Evolutionary conservation across 2,888 invertebrate species (phyloP).

Genomic region (Lagria hirta): DNA sequence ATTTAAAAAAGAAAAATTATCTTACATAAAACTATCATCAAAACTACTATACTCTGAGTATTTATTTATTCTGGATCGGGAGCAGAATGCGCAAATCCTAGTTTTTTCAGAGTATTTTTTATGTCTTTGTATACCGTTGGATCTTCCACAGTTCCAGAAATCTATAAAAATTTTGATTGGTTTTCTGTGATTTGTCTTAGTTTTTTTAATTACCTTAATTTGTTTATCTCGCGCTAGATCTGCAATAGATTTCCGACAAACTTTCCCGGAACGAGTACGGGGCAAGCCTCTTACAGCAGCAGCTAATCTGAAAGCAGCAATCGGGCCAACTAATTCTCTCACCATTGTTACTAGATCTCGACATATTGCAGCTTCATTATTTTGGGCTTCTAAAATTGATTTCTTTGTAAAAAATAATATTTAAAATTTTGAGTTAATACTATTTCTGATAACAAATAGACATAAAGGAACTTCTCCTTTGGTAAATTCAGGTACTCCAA

Average conservation of each 20-base stretch:
- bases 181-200: conserved; percentile 61
- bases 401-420: conserved; percentile 1
- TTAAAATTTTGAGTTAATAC: conserved; percentile 48
- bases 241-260: conserved; percentile 77
- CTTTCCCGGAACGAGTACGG: conserved; percentile 83
- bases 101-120: conserved; percentile 70
- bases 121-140: conserved; percentile 78
- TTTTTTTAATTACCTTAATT: conserved; percentile 65
- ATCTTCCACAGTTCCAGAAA: conserved; percentile 86
- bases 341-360: conserved; percentile 62
- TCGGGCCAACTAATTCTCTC: conserved; percentile 75
- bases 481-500: conserved; percentile 85
- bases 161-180: conserved; percentile 53
- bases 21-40: too few relatives aligned
- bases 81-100: conserved; percentile 73
- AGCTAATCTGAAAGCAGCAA: conserved; percentile 82
- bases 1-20: too few relatives aligned
- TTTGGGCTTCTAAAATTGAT: conserved; percentile 49
- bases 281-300: conserved; percentile 80
- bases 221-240: conserved; percentile 80
- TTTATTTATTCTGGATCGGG: conserved; percentile 60
- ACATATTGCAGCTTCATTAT: conserved; percentile 58
- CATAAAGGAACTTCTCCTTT: conserved; percentile 92
- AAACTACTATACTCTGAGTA: too few relatives aligned
- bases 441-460: conserved; percentile 75